Conservation (phyloP, 1,140 invertebrate genomes). For the Drosophila lowei region DNA sequence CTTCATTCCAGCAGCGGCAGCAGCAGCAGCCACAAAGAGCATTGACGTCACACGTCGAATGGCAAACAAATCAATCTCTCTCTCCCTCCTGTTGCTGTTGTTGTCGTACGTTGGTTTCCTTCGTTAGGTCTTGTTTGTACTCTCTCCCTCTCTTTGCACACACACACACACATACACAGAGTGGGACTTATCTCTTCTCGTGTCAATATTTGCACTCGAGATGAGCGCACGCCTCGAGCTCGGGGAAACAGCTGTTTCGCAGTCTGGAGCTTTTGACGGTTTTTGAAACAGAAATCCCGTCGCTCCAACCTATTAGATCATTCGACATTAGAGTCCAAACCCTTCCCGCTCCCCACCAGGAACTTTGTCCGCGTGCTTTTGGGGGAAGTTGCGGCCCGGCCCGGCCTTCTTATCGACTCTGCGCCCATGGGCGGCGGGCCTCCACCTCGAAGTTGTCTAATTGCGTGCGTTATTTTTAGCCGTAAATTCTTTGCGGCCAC, state of each 20-base stretch:
- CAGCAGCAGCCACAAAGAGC: constrained; percentile 27
- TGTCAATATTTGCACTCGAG: constrained; percentile 56
- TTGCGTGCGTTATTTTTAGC: constrained; percentile 69
- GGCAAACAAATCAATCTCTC: constrained; percentile 51
- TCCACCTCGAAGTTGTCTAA: constrained; percentile 31
- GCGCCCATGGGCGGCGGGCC: background rate
- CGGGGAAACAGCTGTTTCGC: constrained; percentile 39
- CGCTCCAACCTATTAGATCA: constrained; percentile 22
- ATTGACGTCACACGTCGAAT: constrained; percentile 58
- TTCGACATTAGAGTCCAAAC: background rate
- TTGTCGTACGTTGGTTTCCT: constrained; percentile 1
- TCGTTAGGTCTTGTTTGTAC: constrained; percentile 38
- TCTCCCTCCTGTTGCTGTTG: constrained; percentile 12
- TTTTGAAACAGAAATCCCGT: constrained; percentile 2
- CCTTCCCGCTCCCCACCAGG: background rate
- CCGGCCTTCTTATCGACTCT: constrained; percentile 7
- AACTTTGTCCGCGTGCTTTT: constrained; percentile 1
- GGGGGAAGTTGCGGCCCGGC: constrained; percentile 10
- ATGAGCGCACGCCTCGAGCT: constrained; percentile 42
- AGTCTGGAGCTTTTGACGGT: constrained; percentile 25
- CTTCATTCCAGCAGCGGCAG: constrained; percentile 9
- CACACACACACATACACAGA: background rate
- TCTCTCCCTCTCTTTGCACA: constrained; percentile 8
- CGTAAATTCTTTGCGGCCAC: constrained; percentile 55
- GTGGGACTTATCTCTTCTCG: background rate